Conservation (phyloP, 2,797 vertebrate genomes). For the Amblyopsis hoosieri region DNA sequence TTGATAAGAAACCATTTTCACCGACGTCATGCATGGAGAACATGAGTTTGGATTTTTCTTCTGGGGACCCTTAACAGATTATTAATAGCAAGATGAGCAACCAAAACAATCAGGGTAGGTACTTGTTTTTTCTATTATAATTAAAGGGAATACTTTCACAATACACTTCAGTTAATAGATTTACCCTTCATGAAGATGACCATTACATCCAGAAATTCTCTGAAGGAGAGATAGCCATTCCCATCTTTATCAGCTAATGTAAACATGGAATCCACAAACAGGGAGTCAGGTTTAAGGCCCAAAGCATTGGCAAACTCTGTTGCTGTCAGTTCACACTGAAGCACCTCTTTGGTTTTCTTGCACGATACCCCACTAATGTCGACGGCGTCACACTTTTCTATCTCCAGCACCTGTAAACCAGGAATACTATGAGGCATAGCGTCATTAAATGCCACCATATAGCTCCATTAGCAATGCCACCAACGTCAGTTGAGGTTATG, state of each 20-base stretch:
- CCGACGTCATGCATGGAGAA: constrained; percentile 92
- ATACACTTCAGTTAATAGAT: neutral
- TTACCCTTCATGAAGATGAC: constrained; percentile 85
- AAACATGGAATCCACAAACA: constrained; percentile 97
- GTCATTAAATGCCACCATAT: constrained; percentile 36
- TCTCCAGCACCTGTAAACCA: constrained; percentile 85
- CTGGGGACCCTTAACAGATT: constrained; percentile 81
- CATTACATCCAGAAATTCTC: constrained; percentile 94
- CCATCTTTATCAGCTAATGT: constrained; percentile 92
- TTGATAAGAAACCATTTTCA: constrained; percentile 87
- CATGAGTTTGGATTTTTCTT: constrained; percentile 92
- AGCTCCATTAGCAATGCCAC: constrained; percentile 35
- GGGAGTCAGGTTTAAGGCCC: constrained; percentile 87
- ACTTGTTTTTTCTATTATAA: neutral
- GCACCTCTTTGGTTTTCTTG: constrained; percentile 82
- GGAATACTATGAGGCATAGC: constrained; percentile 9
- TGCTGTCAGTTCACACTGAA: constrained; percentile 89
- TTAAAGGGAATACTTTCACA: neutral
- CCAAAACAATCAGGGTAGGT: neutral
- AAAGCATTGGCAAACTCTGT: constrained; percentile 90
- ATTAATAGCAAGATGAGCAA: neutral
- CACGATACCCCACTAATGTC: constrained; percentile 76
- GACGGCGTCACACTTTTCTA: constrained; percentile 82
- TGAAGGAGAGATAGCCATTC: constrained; percentile 95
- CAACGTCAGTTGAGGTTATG: constrained; percentile 42